Evolutionary conservation across 2,888 invertebrate genomes (phyloP).

Genomic region (Tetragnatha montana): DNA sequence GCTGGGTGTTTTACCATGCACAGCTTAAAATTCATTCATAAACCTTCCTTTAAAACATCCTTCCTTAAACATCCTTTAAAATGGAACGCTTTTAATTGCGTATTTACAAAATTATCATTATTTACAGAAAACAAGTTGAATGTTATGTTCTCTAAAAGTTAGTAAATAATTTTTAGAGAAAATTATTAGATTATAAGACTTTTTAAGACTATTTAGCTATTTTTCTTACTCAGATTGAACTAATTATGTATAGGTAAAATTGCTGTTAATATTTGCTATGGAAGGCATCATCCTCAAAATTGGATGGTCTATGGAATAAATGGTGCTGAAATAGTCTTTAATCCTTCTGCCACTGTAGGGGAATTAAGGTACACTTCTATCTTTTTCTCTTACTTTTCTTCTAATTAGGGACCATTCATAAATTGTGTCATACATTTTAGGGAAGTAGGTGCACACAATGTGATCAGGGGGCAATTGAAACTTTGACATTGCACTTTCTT

Average conservation of each 20-base stretch:
- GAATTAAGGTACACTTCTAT: constrained; percentile 78
- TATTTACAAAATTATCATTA: background rate
- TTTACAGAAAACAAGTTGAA: background rate
- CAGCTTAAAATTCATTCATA: no score
- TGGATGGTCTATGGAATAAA: constrained; percentile 98
- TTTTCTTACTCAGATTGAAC: no score
- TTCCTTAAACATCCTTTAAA: no score
- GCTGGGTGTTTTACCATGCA: no score
- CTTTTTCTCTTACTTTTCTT: no score
- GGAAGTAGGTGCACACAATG: no score
- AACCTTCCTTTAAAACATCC: no score
- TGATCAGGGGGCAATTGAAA: no score
- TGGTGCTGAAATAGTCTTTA: constrained; percentile 98
- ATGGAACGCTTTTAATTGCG: no score
- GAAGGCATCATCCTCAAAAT: constrained; percentile 97
- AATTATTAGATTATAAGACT: background rate
- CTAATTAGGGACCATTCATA: no score
- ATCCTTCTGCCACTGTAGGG: constrained; percentile 93
- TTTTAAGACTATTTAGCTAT: background rate
- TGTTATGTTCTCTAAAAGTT: background rate
- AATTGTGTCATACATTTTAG: no score
- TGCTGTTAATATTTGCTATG: constrained; percentile 97
- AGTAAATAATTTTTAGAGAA: background rate
- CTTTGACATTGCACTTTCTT: no score
- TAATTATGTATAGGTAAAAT: constrained; percentile 80